Base-by-base conservation (phyloP, 2,888 invertebrate species). In the Reticulitermes lucifugus region DNA sequence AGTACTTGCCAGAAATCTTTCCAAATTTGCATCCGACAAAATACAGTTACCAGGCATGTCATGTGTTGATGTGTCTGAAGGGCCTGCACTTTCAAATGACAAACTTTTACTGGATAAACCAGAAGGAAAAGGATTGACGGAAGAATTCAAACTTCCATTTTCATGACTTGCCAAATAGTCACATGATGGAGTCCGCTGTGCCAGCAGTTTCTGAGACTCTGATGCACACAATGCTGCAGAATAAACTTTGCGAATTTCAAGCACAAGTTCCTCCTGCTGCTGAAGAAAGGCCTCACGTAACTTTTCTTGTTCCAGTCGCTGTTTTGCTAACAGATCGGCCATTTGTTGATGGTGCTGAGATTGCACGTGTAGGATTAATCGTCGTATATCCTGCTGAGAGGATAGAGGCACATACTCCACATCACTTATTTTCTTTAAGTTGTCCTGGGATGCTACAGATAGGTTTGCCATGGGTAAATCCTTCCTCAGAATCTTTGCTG, bases 261-360 rank as follows among this genome's bases (percentile, higher is more conserved):
- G 29, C 9, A 70, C 41, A 14, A 81, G 41, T 25, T 35, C 25
- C 70, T 21, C 46, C 25, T 81, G 70, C 43, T 81, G 81, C 18
- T 18, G 22, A 70, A 43, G 65, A 70, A 81, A 81, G 9, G 70
- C 81, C 41, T 81, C 35, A 60, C 35, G 65, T 70, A 81, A 65
- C 46, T 35, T 70, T 70, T 70, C 70, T 43, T 81, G 81, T 70
- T 81, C 81, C 18, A 29, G 46, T n/a, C 35, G 21, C 25, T 81
- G 81, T 25, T 81, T 81, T 43, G 65, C 18, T 3, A 70, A 25
- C 46, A 81, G n/a, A 18, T 43, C 46, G 4, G 81, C 81, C 81
- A 81, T 81, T 65, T 81, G 81, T 12, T 81, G 70, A 14, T 46
- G 41, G 46, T 81, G 81, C 29, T 65, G 70, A 43, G n/a, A 46